A percentile compares a stretch with the other conserved stretches of the same genome.
These are phyloP conservation scores for Porites lutea DNA, from an alignment of 64 coral and sea anemone genomes.

Conservation along the genomic window DNA sequence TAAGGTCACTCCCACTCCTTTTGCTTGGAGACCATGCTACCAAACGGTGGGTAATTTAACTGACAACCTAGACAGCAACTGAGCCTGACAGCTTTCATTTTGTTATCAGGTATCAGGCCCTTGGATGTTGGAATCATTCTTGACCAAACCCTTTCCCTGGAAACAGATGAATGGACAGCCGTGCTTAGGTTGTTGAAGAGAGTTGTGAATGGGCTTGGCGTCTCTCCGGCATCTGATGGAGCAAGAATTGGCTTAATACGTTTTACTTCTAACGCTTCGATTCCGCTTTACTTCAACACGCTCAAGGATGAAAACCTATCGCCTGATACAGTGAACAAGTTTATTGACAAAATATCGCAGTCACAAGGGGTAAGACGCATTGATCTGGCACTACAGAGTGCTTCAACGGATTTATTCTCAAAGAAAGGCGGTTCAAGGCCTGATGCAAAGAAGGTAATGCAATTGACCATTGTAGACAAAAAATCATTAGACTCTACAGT, in stretches of 20 bases:
- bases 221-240: slow-evolving; percentile 41
- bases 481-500: too few relatives aligned
- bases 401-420: slow-evolving; percentile 60
- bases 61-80: too few relatives aligned
- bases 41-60: too few relatives aligned
- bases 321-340: slow-evolving; percentile 54
- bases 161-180: slow-evolving; percentile 33
- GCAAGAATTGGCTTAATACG: slow-evolving; percentile 77
- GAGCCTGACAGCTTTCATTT: not conserved
- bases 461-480: too few relatives aligned
- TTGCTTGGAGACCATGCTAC: too few relatives aligned
- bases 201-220: slow-evolving; percentile 57
- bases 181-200: slow-evolving; percentile 43
- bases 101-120: slow-evolving; percentile 9
- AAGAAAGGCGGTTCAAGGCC: slow-evolving; percentile 58
- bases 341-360: slow-evolving; percentile 60
- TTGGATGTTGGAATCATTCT: slow-evolving; percentile 63
- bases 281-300: slow-evolving; percentile 70
- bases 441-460: slow-evolving; percentile 58
- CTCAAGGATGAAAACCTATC: slow-evolving; percentile 27
- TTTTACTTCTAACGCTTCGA: slow-evolving; percentile 42
- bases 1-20: too few relatives aligned
- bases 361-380: slow-evolving; percentile 54
- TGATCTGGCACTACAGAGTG: slow-evolving; percentile 71
- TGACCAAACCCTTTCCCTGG: slow-evolving; percentile 41